Evolutionary conservation across 2,888 invertebrate genomes (phyloP), one percentile per base, ranked within the genome.

Genomic region (Macaria notata): DNA sequence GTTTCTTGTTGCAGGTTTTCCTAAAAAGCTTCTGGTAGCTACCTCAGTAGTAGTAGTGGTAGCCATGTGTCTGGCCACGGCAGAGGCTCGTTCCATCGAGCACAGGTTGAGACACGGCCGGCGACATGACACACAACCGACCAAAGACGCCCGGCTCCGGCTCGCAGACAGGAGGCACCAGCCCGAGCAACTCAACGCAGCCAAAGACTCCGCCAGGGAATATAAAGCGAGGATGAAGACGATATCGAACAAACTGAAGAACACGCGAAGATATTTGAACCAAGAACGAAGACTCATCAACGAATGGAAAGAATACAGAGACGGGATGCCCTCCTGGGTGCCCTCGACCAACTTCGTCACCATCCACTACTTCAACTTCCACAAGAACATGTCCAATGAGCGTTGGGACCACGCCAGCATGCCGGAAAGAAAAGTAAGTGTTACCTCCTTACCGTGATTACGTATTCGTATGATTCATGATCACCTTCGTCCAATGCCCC

Each of bases 1-100:
- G 54, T 77, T 69, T 68, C 58, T 89, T 87, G 78, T 86, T 87
- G 0, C 88, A 91, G 91, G 85, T 89, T 89, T 89, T 86, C 81
- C 87, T 79, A 91, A 88, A 86, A 90, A 84, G 89, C 89, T 90
- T 79, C 84, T 90, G 83, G 84, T 89, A 84, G 90, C 88, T 86
- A 78, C 83, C 80, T 82, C 86, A 65, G 67, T 91, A 78, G 73
- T 88, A 72, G 76, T 86, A 65, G 78, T 91, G 70, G 70, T 91
- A 73, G 78, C 86, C 54, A 90, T 88, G 89, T 84, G 86, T 72
- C 76, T 88, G 63, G 83, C 79, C 68, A 83, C 86, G 70, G 73
- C 76, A 46, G 89, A 89, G 64, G 85, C 84, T 56, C 76, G 83
- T 42, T 65, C 83, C 52, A 55, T 82, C 53, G 82, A 83, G 49